Conservation (phyloP, 2,113 vertebrate species). For the Gobio gobio region DNA sequence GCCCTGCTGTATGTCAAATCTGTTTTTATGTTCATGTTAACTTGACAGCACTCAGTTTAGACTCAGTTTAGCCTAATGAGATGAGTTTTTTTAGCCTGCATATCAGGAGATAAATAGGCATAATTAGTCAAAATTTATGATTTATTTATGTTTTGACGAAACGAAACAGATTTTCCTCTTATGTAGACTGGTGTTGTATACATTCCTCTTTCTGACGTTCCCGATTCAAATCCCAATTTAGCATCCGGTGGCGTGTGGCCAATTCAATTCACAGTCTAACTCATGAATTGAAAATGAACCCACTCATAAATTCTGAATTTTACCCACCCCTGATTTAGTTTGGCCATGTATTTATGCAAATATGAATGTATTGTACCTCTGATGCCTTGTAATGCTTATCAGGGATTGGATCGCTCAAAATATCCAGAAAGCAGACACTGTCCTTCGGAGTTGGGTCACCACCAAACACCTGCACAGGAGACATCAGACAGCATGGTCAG, state of each 20-base stretch:
- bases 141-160: slow-evolving; percentile 6
- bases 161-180: neutral
- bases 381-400: slow-evolving; percentile 75
- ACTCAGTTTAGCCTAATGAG: slow-evolving; percentile 12
- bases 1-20: neutral
- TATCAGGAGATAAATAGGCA: slow-evolving; percentile 4
- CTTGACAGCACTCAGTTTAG: neutral
- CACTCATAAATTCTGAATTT: neutral
- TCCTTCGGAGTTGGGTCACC: slow-evolving; percentile 71
- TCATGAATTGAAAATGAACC: neutral
- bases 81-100: neutral
- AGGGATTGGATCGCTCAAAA: slow-evolving; percentile 76
- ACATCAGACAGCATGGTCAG: slow-evolving; percentile 62
- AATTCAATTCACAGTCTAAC: neutral
- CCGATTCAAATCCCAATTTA: slow-evolving; percentile 15
- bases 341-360: slow-evolving; percentile 18
- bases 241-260: neutral
- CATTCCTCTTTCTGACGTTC: neutral
- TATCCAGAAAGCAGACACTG: slow-evolving; percentile 74
- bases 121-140: neutral
- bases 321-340: slow-evolving; percentile 17
- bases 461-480: slow-evolving; percentile 73
- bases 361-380: slow-evolving; percentile 64
- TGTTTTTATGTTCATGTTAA: slow-evolving; percentile 1
- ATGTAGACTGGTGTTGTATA: neutral